Evolutionary conservation across 2,797 vertebrate genomes (phyloP).

Genomic region (Acipenser oxyrinchus): DNA sequence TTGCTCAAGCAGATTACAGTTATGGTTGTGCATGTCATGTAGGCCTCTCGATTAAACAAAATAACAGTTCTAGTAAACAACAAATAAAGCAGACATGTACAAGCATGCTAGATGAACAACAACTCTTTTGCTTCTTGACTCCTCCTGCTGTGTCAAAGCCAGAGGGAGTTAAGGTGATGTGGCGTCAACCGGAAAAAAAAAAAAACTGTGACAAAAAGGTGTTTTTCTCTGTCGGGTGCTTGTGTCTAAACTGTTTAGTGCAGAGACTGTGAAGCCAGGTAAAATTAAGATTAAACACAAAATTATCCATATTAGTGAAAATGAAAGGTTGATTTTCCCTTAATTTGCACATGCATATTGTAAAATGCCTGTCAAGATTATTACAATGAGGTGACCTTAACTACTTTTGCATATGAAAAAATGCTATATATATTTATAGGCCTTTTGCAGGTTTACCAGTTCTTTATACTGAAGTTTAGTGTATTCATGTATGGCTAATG

Average conservation of each 20-base stretch:
- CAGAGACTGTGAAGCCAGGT: constrained; percentile 11
- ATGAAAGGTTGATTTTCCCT: too few species aligned
- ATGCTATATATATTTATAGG: too few species aligned
- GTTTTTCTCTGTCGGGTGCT: constrained; percentile 9
- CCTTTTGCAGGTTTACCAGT: too few species aligned
- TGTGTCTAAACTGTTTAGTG: constrained; percentile 12
- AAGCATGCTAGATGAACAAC: constrained; percentile 12
- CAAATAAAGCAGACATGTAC: constrained; percentile 15
- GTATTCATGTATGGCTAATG: too few species aligned
- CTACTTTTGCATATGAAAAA: too few species aligned
- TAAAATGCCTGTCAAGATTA: too few species aligned
- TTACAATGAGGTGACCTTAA: too few species aligned
- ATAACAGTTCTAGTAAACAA: constrained; percentile 8
- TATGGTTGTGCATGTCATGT: background rate
- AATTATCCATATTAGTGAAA: too few species aligned
- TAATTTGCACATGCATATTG: too few species aligned
- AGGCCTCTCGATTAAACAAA: background rate
- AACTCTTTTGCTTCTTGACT: background rate
- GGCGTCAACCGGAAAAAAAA: constrained; percentile 9
- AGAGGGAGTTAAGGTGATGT: constrained; percentile 5
- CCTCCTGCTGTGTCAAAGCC: constrained; percentile 6
- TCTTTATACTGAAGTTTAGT: too few species aligned
- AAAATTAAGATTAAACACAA: background rate
- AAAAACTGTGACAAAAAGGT: constrained; percentile 11
- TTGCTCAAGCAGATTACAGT: background rate